A percentile compares a stretch with the other conserved stretches of the same genome.
phyloP scores from a whole-genome alignment of 2,888 invertebrate genomes.

The Synergus itoensis region DNA sequence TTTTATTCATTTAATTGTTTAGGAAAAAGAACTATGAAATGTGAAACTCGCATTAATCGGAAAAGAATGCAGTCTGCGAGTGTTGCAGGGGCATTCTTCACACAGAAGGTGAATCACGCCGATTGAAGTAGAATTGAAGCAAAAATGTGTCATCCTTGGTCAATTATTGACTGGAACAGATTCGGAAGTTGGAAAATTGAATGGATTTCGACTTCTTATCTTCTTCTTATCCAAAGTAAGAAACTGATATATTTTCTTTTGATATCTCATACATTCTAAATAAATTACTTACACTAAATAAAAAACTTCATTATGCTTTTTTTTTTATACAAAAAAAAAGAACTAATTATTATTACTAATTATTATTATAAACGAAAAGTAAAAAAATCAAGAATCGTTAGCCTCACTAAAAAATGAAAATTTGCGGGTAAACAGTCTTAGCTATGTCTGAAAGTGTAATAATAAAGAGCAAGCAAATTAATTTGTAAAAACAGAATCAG shows the following conservation, averaged over 20 bases:
- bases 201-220: background rate
- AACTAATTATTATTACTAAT: background rate
- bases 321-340: background rate
- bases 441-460: background rate
- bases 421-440: background rate
- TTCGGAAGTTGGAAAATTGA: background rate
- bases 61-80: slow-evolving; percentile 44
- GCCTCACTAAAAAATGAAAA: background rate
- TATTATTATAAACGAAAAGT: no score
- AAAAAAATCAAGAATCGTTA: background rate
- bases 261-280: slow-evolving; percentile 28
- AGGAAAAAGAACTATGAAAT: background rate
- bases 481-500: background rate
- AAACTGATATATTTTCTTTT: slow-evolving; percentile 32
- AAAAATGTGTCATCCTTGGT: background rate
- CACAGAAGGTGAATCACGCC: slow-evolving; percentile 47
- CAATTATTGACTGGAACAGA: background rate
- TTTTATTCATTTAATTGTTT: background rate
- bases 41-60: background rate
- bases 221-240: slow-evolving; percentile 27
- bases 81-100: slow-evolving; percentile 43
- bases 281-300: slow-evolving; percentile 35
- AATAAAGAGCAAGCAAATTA: no score
- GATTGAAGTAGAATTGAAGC: slow-evolving; percentile 31
- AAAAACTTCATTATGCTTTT: background rate